phyloP scores from a whole-genome alignment of 2,797 vertebrate species.

The Chromobotia macracanthus region DNA sequence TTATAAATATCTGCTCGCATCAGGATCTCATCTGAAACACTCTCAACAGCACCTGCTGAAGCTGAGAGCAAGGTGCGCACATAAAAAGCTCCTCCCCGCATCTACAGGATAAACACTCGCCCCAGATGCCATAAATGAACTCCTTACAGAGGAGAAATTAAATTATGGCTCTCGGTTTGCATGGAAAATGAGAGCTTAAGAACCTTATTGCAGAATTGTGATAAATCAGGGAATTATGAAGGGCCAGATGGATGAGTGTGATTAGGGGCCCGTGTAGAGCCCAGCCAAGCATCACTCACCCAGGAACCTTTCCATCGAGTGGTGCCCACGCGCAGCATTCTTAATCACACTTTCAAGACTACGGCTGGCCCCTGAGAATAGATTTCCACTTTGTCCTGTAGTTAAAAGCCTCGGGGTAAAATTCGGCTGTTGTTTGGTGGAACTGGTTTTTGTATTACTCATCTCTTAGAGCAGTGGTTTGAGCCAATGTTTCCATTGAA shows the following conservation, averaged over 20 bases:
- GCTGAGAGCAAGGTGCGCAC: slow-evolving; percentile 15
- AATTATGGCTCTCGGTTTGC: slow-evolving; percentile 65
- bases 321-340: slow-evolving; percentile 30
- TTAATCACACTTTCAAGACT: slow-evolving; percentile 36
- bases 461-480: slow-evolving; percentile 9
- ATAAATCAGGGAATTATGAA: slow-evolving; percentile 51
- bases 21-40: slow-evolving; percentile 8
- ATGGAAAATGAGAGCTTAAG: slow-evolving; percentile 53
- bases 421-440: slow-evolving; percentile 38
- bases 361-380: slow-evolving; percentile 4
- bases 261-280: slow-evolving; percentile 39
- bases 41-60: slow-evolving; percentile 41
- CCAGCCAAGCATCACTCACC: slow-evolving; percentile 38
- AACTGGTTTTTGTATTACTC: slow-evolving; percentile 14
- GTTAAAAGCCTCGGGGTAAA: slow-evolving; percentile 25
- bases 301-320: slow-evolving; percentile 33
- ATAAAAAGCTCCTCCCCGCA: slow-evolving; percentile 13
- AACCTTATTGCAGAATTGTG: slow-evolving; percentile 49
- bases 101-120: slow-evolving; percentile 66
- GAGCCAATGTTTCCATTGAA: slow-evolving; percentile 7
- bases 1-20: slow-evolving; percentile 22
- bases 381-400: slow-evolving; percentile 34
- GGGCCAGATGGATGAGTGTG: slow-evolving; percentile 51
- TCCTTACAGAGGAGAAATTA: slow-evolving; percentile 74
- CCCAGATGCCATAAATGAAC: slow-evolving; percentile 77